Evolutionary conservation across 2,797 vertebrate species (phyloP), one percentile per base, ranked within the genome.

Genomic region (Etheostoma perlongum): DNA sequence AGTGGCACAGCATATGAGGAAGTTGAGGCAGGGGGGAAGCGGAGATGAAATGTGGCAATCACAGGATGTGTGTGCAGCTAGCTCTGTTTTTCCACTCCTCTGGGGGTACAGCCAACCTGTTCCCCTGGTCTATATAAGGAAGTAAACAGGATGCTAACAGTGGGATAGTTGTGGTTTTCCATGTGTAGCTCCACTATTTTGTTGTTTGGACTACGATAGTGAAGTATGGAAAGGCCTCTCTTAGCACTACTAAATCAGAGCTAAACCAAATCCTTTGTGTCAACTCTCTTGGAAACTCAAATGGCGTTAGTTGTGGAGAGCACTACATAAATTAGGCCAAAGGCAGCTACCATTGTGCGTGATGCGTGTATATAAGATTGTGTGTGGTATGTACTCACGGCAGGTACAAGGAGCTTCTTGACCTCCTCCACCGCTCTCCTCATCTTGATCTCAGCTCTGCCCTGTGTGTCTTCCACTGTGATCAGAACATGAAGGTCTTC

Each of bases 401-500:
- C 95, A 27, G 96, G 96, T 77, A 96, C 95, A 40, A 96, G 95
- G 51, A 96, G 95, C 90, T 96, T 96, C 92, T 96, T 96, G 81
- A 96, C 95, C 89, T 96, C 96, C 88, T 96, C 95, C 72, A 96
- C 94, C 0, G 96, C 96, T 94, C 96, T 95, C 85, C 92, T 94
- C 94, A 96, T 96, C 91, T 96, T 96, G 88, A 96, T 92, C 91
- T 96, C 96, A 0, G 95, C 95, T 86, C 96, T 89, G 79, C 92
- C 83, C 92, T 96, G 95, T 0, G 96, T 95, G 89, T 96, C 96
- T 87, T 96, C 96, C 78, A 96, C 96, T 27, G 95, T 95, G 90
- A 96, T 95, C 77, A 96, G 93, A 72, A 96, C 96, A 46, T 96
- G 96, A 63, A 96, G 94, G 78, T 96, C 96, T 90, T 96, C 96